These are phyloP conservation scores for Ophion ventricosus DNA, from an alignment of 2,888 invertebrate species.

Conservation along the genomic window DNA sequence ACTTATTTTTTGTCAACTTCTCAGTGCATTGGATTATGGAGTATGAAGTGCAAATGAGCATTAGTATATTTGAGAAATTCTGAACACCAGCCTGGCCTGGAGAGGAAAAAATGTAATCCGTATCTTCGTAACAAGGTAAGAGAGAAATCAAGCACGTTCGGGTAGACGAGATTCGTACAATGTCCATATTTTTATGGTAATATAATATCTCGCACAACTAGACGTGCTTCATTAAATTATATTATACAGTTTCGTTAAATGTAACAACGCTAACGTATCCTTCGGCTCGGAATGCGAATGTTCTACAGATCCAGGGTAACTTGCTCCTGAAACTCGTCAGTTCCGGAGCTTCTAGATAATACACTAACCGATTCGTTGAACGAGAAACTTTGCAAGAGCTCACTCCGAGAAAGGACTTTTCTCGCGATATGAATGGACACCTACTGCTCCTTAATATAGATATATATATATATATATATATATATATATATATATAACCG, in stretches of 20 bases:
- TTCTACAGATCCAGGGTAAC: not conserved
- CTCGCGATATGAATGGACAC: not conserved
- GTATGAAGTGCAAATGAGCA: not conserved
- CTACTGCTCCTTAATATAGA: not conserved
- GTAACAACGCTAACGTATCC: conserved; percentile 1
- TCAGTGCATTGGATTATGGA: not conserved
- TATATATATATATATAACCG: too few relatives aligned
- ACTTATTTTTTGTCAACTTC: not conserved
- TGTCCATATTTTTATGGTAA: not conserved
- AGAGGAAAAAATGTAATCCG: not conserved
- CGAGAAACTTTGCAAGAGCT: not conserved
- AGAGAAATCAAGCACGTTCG: not conserved
- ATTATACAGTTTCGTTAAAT: not conserved
- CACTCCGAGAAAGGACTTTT: not conserved
- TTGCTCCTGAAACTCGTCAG: not conserved
- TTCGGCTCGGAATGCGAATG: conserved; percentile 15
- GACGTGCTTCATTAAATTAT: conserved; percentile 34
- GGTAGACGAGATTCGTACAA: not conserved
- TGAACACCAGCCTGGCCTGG: too few relatives aligned
- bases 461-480: too few relatives aligned
- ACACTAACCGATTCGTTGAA: not conserved
- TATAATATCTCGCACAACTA: conserved; percentile 15
- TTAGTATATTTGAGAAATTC: not conserved
- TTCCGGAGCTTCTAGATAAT: not conserved
- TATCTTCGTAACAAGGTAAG: not conserved